A percentile compares a stretch with the other conserved stretches of the same genome.
phyloP scores from a whole-genome alignment of 2,888 invertebrate species.

The Rhogogaster chlorosoma region DNA sequence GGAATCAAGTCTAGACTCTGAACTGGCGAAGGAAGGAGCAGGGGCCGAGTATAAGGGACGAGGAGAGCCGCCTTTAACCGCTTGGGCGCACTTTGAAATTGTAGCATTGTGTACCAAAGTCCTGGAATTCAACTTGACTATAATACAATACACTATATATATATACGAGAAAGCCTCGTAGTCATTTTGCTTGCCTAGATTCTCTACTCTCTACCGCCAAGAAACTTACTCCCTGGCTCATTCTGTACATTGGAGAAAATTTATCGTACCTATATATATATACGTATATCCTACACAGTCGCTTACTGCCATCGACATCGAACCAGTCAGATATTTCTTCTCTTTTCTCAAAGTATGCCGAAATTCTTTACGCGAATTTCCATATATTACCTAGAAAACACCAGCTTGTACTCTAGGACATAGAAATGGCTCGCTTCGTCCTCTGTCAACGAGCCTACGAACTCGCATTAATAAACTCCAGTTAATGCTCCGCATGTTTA shows the following conservation, averaged over 20 bases:
- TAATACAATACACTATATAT: slow-evolving; percentile 32
- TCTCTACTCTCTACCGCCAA: slow-evolving; percentile 4
- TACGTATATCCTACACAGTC: neutral
- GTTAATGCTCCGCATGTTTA: too few species aligned
- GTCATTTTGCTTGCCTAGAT: slow-evolving; percentile 32
- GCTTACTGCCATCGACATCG: neutral
- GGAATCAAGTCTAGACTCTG: slow-evolving; percentile 7
- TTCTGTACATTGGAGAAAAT: slow-evolving; percentile 20
- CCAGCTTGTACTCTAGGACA: too few species aligned
- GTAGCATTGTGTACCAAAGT: slow-evolving; percentile 49
- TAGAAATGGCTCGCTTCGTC: too few species aligned
- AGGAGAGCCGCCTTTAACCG: slow-evolving; percentile 35
- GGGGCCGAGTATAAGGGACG: neutral
- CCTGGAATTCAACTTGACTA: slow-evolving; percentile 41
- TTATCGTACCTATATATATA: neutral
- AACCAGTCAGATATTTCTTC: neutral
- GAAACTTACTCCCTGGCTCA: slow-evolving; percentile 32
- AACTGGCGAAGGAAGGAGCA: neutral
- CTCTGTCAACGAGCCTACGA: too few species aligned
- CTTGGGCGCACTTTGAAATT: slow-evolving; percentile 47
- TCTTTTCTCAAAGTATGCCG: neutral
- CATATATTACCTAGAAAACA: neutral
- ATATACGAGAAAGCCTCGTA: neutral
- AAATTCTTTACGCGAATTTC: neutral
- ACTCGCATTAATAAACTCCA: too few species aligned